Evolutionary conservation across 2,888 invertebrate species (phyloP), one percentile per base, ranked within the genome.

Genomic region (Petrolisthes manimaculis): DNA sequence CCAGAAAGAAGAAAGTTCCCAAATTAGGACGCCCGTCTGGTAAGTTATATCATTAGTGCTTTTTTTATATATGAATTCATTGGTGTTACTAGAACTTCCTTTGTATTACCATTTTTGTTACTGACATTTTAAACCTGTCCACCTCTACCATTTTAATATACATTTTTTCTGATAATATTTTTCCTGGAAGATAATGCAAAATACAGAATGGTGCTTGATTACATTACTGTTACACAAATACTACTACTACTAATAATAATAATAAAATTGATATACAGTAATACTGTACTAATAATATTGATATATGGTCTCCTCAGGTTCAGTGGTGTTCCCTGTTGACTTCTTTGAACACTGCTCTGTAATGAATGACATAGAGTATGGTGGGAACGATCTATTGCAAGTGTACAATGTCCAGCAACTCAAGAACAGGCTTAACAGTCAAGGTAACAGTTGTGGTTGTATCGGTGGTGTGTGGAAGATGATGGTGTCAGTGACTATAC

Each of bases 331-430:
- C 93, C 97, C 98, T 0, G 96, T 98, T 69, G 99, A 99, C 93
- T 99, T 98, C 94, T 99, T 99, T 93, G 99, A 99, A 93, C 97
- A 98, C 92, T 98, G 98, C 93, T 96, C 96, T 86, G 95, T 96
- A 12, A 95, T 98, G 95, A 96, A 96, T 91, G 98, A 99, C 92
- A 95, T 98, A 0, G 99, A 99, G 93, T 97, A 97, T 92, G 98
- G 98, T 12, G 99, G 99, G 9, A 97, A 97, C 92, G 99, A 99
- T 93, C 94, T 99, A 0, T 93, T 99, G 9, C 98, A 99, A 93
- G 96, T 98, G 77, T 99, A 99, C 93, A 98, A 98, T 92, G 95
- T 96, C 0, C 96, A 96, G 24, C 99, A 99, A 93, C 95, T 99
- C 69, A 99, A 98, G 93, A 96, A 97, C 92, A 95, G 99, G 18